Conservation (phyloP, 2,113 vertebrate genomes). For the Nesoenas mayeri region DNA sequence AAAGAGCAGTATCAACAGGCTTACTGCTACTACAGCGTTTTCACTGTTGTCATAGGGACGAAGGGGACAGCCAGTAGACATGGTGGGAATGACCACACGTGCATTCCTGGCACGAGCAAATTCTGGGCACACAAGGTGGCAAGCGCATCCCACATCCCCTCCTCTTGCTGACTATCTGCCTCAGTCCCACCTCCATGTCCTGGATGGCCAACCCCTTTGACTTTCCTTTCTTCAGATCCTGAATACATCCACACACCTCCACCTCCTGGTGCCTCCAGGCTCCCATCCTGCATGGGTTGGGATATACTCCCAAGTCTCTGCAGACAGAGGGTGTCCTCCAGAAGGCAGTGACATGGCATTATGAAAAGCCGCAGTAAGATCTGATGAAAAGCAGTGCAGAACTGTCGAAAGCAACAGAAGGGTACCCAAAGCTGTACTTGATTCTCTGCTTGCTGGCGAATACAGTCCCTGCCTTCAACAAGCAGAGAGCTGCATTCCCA, state of each 20-base stretch:
- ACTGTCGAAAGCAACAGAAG: neutral
- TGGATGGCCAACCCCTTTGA: neutral
- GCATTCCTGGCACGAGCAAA: neutral
- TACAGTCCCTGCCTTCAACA: neutral
- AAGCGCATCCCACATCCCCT: neutral
- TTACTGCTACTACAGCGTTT: neutral
- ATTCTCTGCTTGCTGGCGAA: neutral
- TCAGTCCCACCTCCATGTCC: neutral
- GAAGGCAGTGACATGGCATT: neutral
- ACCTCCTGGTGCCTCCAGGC: fast-evolving
- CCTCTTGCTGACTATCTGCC: neutral
- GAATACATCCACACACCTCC: neutral
- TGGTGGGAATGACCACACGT: fast-evolving
- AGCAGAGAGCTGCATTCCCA: neutral
- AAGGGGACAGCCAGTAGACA: neutral
- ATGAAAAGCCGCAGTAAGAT: neutral
- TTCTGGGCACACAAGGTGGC: neutral
- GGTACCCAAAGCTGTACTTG: neutral
- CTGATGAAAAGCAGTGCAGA: neutral
- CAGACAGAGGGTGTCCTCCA: neutral
- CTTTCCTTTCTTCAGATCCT: neutral
- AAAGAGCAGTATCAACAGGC: neutral
- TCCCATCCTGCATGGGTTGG: neutral
- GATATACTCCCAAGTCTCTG: neutral
- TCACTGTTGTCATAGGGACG: neutral